A percentile compares a stretch with the other conserved stretches of the same genome.
These are phyloP conservation scores for Falco novaeseelandiae DNA, from an alignment of 2,797 vertebrate species.

Conservation along the genomic window DNA sequence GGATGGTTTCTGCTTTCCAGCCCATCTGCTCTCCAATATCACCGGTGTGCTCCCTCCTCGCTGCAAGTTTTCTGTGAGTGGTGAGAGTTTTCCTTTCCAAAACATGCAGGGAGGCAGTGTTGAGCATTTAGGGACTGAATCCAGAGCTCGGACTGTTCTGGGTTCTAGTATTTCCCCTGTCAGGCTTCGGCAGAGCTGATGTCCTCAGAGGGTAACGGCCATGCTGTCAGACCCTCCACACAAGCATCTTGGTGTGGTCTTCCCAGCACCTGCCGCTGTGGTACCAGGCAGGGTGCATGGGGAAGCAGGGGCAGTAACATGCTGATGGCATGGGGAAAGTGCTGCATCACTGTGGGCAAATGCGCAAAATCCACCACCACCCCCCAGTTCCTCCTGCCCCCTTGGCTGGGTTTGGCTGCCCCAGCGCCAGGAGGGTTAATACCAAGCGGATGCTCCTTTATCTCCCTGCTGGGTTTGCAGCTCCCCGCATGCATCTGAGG, in stretches of 20 bases:
- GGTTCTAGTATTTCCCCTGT: not conserved
- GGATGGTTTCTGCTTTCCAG: not conserved
- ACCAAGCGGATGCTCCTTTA: not conserved
- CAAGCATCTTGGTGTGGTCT: not conserved
- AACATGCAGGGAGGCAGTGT: not conserved
- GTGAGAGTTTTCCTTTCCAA: not conserved
- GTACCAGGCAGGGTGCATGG: not conserved
- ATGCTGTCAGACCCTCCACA: rapidly evolving
- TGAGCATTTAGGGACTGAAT: not conserved
- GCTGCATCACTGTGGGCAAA: not conserved
- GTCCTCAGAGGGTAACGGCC: not conserved
- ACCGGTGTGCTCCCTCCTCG: not conserved
- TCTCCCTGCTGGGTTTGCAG: not conserved
- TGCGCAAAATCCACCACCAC: not conserved
- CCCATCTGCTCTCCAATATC: not conserved
- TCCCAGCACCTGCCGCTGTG: not conserved
- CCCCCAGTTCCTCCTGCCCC: not conserved
- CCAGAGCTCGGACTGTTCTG: not conserved
- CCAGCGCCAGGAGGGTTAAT: not conserved
- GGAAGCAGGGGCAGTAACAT: not conserved
- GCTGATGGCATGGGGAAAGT: not conserved
- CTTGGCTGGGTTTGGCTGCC: not conserved
- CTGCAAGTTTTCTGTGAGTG: not conserved
- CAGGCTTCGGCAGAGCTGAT: not conserved
- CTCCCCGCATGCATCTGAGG: not conserved